phyloP scores from a whole-genome alignment of 2,113 vertebrate species.

The Crotalus helleri region DNA sequence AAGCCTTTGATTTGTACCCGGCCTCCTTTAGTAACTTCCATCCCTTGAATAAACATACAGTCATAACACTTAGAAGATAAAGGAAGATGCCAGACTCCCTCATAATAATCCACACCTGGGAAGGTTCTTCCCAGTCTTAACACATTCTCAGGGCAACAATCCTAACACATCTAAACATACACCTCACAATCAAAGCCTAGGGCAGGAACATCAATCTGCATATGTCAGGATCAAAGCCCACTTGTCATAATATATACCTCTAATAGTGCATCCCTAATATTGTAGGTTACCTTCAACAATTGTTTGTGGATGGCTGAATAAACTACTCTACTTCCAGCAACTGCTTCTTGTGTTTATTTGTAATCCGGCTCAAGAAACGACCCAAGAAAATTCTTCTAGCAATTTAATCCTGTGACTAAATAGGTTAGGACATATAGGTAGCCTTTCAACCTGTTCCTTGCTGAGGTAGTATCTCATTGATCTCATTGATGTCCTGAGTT shows the following conservation, averaged over 20 bases:
- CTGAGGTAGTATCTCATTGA: conserved; percentile 22
- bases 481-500: neutral
- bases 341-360: neutral
- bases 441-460: neutral
- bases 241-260: neutral
- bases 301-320: neutral
- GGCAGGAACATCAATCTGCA: neutral
- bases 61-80: neutral
- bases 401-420: conserved; percentile 18
- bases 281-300: neutral
- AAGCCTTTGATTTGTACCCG: neutral
- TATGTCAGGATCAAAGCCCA: neutral
- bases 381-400: neutral
- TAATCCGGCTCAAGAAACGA: neutral
- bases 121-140: neutral
- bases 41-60: neutral
- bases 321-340: neutral
- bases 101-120: neutral
- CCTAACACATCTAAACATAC: neutral
- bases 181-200: neutral
- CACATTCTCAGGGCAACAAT: neutral
- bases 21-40: neutral
- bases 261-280: neutral
- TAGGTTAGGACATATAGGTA: conserved; percentile 25
- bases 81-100: neutral